Percentiles rank a stretch among this genome's conserved stretches.
These are phyloP conservation scores for Phalanger gymnotis DNA, from an alignment of 2,797 vertebrate genomes.

Conservation along the genomic window DNA sequence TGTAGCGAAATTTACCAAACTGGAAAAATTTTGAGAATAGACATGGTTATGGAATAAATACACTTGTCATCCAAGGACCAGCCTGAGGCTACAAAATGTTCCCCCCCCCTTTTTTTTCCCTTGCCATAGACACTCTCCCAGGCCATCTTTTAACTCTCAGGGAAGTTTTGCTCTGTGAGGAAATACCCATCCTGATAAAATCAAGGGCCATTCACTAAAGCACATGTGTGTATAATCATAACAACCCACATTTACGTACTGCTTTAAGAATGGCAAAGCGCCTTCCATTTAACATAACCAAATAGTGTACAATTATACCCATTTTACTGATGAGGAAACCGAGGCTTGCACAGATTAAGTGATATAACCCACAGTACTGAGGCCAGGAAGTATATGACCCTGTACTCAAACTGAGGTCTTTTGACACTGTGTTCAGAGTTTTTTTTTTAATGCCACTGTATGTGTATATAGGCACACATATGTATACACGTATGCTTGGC, in stretches of 20 bases:
- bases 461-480: rapidly evolving
- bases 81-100: background rate
- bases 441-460: background rate
- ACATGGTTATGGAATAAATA: background rate
- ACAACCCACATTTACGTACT: background rate
- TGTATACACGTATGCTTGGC: constrained; percentile 33
- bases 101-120: no score
- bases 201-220: background rate
- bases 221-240: background rate
- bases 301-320: background rate
- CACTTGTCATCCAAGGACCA: background rate
- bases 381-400: background rate
- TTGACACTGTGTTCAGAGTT: background rate
- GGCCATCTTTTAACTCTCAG: background rate
- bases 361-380: background rate
- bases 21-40: background rate
- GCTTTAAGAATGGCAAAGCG: background rate
- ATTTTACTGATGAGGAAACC: background rate
- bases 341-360: background rate
- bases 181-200: background rate
- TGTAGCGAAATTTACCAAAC: background rate
- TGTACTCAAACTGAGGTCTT: background rate
- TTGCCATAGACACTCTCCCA: background rate
- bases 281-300: background rate
- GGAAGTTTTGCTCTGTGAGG: background rate